phyloP scores from a whole-genome alignment of 2,797 vertebrate genomes.

The Lepus townsendii region DNA sequence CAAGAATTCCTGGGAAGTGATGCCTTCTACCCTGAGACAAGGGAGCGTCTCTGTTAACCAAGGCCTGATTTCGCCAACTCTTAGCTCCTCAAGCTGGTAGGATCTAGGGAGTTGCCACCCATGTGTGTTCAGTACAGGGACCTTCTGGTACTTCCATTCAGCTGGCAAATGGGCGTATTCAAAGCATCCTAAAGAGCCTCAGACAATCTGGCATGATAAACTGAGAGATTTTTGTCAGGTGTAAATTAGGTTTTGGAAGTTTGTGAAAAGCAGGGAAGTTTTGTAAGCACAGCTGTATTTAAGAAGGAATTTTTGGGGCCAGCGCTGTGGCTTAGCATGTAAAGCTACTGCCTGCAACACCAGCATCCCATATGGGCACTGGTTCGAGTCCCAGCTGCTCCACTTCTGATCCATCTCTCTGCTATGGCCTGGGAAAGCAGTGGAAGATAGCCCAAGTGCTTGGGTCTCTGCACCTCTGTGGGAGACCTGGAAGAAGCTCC shows the following conservation, averaged over 20 bases:
- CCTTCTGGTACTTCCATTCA: slow-evolving; percentile 50
- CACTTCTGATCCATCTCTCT: no score
- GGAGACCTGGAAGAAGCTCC: no score
- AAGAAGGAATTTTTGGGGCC: background rate
- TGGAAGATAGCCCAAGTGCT: no score
- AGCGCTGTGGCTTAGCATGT: no score
- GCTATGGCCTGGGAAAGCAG: no score
- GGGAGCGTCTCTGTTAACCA: background rate
- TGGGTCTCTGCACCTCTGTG: no score
- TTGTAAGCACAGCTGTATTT: slow-evolving; percentile 47
- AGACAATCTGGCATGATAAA: slow-evolving; percentile 19
- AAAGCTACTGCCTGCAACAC: no score
- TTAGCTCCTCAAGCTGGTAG: background rate
- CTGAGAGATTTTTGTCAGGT: slow-evolving; percentile 74
- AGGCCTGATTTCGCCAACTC: slow-evolving; percentile 17
- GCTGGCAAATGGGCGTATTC: slow-evolving; percentile 66
- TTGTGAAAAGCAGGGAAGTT: slow-evolving; percentile 54
- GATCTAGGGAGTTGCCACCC: slow-evolving; percentile 32
- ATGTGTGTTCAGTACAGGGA: slow-evolving; percentile 47
- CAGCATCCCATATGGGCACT: no score
- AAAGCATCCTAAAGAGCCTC: slow-evolving; percentile 56
- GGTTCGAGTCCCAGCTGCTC: no score
- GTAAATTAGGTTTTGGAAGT: slow-evolving; percentile 66
- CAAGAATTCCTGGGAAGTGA: slow-evolving; percentile 51
- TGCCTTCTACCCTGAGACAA: slow-evolving; percentile 27